These are phyloP conservation scores for Coluber constrictor DNA, from an alignment of 2,797 vertebrate species.

Conservation along the genomic window DNA sequence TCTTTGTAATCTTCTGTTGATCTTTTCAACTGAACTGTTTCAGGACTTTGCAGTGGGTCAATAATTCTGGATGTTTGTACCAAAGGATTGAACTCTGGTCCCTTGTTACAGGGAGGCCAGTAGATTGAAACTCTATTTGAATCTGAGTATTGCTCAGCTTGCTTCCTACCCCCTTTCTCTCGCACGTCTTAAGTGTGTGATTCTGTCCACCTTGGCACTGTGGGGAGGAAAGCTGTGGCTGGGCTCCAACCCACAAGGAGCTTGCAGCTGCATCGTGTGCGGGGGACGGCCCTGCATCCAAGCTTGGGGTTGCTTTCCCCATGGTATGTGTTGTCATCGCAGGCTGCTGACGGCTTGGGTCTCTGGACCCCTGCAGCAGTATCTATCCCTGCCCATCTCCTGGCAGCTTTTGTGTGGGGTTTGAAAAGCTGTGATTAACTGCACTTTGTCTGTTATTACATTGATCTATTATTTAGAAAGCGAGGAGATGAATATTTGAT, in stretches of 20 bases:
- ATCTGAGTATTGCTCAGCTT: not conserved
- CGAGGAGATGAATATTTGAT: slow-evolving; percentile 64
- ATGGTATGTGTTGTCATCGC: not conserved
- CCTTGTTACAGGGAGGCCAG: not conserved
- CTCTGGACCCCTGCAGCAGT: slow-evolving; percentile 16
- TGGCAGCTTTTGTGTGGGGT: slow-evolving; percentile 33
- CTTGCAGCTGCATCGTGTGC: slow-evolving; percentile 2
- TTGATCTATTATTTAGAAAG: slow-evolving; percentile 68
- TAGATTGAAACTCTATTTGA: not conserved
- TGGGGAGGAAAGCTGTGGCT: not conserved
- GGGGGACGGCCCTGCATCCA: not conserved
- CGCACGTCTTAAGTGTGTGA: not conserved
- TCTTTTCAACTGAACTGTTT: not conserved
- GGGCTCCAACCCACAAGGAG: not conserved
- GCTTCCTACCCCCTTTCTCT: not conserved
- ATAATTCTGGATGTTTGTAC: not conserved
- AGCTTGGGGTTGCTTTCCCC: slow-evolving; percentile 25
- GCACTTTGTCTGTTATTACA: slow-evolving; percentile 59
- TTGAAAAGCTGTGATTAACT: slow-evolving; percentile 53
- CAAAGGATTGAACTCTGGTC: not conserved
- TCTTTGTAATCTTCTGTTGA: not conserved
- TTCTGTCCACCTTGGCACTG: not conserved
- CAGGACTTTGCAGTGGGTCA: not conserved
- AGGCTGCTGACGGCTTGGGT: not conserved
- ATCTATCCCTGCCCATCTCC: slow-evolving; percentile 25